Percentiles rank a stretch among this genome's conserved stretches.
Evolutionary conservation across 2,888 invertebrate species (phyloP).

Genomic region (Drosophila sordidula): DNA sequence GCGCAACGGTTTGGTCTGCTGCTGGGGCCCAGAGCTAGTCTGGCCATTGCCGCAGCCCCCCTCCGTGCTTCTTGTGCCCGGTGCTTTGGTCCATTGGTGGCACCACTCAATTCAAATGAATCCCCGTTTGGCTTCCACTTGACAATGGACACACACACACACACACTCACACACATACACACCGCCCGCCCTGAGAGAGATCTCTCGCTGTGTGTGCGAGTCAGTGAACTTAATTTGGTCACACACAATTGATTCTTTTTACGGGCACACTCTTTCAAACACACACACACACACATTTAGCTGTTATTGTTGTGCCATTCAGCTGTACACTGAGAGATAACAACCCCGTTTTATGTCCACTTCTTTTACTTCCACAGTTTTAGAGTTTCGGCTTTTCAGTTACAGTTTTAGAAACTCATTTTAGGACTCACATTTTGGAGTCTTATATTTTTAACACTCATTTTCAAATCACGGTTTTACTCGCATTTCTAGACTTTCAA

Average conservation of each 20-base stretch:
- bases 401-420: neutral
- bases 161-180: conserved; percentile 11
- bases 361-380: neutral
- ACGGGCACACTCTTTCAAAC: conserved; percentile 41
- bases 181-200: conserved; percentile 1
- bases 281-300: conserved; percentile 26
- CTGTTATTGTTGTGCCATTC: conserved; percentile 53
- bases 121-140: conserved; percentile 74
- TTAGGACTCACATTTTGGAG: neutral
- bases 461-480: neutral
- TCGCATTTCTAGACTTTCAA: neutral
- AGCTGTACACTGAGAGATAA: conserved; percentile 2
- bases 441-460: neutral
- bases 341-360: neutral
- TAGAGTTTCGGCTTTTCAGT: neutral
- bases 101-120: conserved; percentile 75
- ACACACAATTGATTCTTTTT: conserved; percentile 84
- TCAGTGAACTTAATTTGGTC: conserved; percentile 84
- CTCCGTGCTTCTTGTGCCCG: conserved; percentile 11
- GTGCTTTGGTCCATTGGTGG: conserved; percentile 46
- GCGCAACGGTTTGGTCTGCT: conserved; percentile 7
- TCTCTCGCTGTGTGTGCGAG: conserved; percentile 43
- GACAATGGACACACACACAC: conserved; percentile 65
- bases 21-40: conserved; percentile 5
- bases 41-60: conserved; percentile 2